These are phyloP conservation scores for Malthinus seriepunctatus DNA, from an alignment of 2,888 invertebrate genomes.

Conservation along the genomic window DNA sequence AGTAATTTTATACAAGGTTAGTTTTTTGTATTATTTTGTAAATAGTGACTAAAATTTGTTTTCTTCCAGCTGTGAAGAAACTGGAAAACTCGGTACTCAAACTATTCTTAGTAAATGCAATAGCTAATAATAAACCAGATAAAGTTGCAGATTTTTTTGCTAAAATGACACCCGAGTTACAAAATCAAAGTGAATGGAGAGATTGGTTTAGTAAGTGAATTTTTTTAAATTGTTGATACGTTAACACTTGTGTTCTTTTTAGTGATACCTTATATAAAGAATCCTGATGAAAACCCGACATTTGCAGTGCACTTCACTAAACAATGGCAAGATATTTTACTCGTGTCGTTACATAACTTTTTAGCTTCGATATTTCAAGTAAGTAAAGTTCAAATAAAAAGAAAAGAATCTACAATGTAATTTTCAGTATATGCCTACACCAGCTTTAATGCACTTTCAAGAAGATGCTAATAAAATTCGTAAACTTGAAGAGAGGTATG, in stretches of 20 bases:
- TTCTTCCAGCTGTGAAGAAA: conserved; percentile 71
- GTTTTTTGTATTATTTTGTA: conserved; percentile 9
- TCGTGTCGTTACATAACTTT: conserved; percentile 90
- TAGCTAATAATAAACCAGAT: conserved; percentile 78
- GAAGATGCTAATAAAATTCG: conserved; percentile 81
- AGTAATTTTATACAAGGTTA: conserved; percentile 78
- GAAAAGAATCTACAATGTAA: conserved; percentile 11
- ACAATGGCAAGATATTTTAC: conserved; percentile 94
- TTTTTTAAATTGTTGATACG: neutral
- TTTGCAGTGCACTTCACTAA: conserved; percentile 89
- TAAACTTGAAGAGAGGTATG: conserved; percentile 83
- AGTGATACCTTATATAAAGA: conserved; percentile 91
- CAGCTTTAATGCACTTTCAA: conserved; percentile 83
- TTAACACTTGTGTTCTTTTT: conserved; percentile 42
- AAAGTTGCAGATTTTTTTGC: conserved; percentile 88
- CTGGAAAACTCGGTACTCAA: conserved; percentile 85
- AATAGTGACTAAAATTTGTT: conserved; percentile 7
- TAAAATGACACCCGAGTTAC: conserved; percentile 84
- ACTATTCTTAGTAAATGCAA: conserved; percentile 87
- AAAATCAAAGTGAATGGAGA: conserved; percentile 90
- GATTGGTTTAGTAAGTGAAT: conserved; percentile 94
- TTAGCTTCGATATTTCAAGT: conserved; percentile 84
- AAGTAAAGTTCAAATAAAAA: conserved; percentile 28
- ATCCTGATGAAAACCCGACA: conserved; percentile 86
- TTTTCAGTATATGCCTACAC: conserved; percentile 81